A percentile compares a stretch with the other conserved stretches of the same genome.
Evolutionary conservation across 2,888 invertebrate species (phyloP).

Genomic region (Ptilodon capucinus): DNA sequence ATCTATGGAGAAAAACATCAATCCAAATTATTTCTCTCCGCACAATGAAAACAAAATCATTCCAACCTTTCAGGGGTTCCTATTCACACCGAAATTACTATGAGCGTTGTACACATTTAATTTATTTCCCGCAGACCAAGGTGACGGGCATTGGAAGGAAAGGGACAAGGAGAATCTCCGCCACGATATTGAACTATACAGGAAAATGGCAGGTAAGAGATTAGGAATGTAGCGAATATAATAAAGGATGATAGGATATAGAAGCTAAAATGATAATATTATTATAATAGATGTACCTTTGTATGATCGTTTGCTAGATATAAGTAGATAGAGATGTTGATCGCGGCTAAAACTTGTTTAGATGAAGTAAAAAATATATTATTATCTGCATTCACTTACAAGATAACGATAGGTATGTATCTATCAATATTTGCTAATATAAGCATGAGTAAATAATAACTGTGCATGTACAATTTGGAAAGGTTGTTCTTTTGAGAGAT

Average conservation of each 20-base stretch:
- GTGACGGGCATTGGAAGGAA: conserved; percentile 70
- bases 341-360: no score
- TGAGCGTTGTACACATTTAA: conserved; percentile 36
- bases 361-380: no score
- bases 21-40: conserved; percentile 33
- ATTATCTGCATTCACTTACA: no score
- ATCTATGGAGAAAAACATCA: conserved; percentile 40
- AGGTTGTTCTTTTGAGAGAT: conserved; percentile 17
- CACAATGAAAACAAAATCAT: conserved; percentile 45
- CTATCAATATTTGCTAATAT: no score
- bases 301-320: no score
- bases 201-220: conserved; percentile 62
- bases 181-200: conserved; percentile 59
- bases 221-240: no score
- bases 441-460: conserved; percentile 12
- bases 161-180: conserved; percentile 56
- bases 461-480: conserved; percentile 12
- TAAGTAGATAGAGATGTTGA: no score
- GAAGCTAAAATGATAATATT: no score
- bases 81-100: conserved; percentile 36
- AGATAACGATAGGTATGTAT: no score
- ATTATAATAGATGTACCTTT: no score
- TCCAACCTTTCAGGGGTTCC: conserved; percentile 34
- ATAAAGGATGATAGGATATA: no score
- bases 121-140: conserved; percentile 59